Base-by-base conservation (phyloP, 2,797 vertebrate species). In the Takifugu rubripes region DNA sequence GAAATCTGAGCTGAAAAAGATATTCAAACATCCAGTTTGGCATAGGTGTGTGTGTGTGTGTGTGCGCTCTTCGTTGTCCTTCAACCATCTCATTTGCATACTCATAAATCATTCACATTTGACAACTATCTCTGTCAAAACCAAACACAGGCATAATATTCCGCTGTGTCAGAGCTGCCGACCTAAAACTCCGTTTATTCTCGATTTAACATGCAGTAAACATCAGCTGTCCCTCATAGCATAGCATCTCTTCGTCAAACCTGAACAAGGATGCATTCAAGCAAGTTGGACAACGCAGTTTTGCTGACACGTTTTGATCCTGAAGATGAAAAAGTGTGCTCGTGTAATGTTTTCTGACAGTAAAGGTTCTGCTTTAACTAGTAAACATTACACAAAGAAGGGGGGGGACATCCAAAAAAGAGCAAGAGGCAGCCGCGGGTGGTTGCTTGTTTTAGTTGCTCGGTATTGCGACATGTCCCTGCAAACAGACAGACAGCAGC, bases 61-160 rank as follows among this genome's bases (percentile, higher is more conserved):
- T 24, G 52, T 59, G 66, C 65, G 57, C 31, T 33, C 31, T 33
- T 33, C 6, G 31, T 7, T 33, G 31, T 33, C 31, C 31, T 33
- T 33, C 31, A 33, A 67, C 75, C 61, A 33, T 33, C 31, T 33
- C 33, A 86, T 88, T 84, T 87, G 63, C 81, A 90, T 88, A 71
- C 82, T 88, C 84, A 90, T 89, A 84, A 36, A 36, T 36, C 84
- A 87, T 90, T 89, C 77, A 88, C 63, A 25, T 76, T 72, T 72
- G 33, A 36, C 78, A 78, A 61, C 57, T 68, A 64, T 59, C 52
- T 25, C 57, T 21, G 9, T 12, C 66, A 58, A 73, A 67, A 59
- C 54, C 61, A 74, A 64, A 36, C 45, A 44, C 33, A 43, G 25
- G 58, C 52, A 61, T 10, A 56, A 64, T 60, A 71, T 67, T 63